Base-by-base conservation (phyloP, 2,113 vertebrate genomes). In the Oryzias curvinotus region DNA sequence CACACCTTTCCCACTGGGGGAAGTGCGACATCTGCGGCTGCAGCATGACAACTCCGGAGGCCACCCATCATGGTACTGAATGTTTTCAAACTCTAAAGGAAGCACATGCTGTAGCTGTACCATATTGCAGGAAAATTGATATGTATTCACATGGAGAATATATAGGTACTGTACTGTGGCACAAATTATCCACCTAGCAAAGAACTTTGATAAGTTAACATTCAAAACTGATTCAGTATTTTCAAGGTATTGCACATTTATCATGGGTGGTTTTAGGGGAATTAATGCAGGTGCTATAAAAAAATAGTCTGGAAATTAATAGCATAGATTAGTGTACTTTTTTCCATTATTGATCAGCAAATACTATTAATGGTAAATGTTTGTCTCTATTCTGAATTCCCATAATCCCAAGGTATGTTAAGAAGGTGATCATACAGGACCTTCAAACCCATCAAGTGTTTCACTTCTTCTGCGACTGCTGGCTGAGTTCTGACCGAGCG, bases 31-130 rank as follows among this genome's bases (percentile, higher is more conserved):
- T 77, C 62, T 95, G 17, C 73, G 85, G 4, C 84, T 96, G 57
- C 93, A 91, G 88, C 94, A 95, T 2, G 89, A 95, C 80, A 91
- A 93, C 73, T 86, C 90, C 0, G 94, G 93, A 0, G 43, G 76
- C 19, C 83, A 68, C 19, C 93, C 93, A 52, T 89, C 91, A 46
- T 95, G 95, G 93, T 95, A 75, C 51, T n/a, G 26, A 62, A 17
- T 4, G 46, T 4, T 25, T 19, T 5, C 53, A 25, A 62, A 48
- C 5, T 52, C 36, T 60, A 21, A 13, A 36, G 36, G 8, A 10
- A 1, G 23, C 30, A 43, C 3, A 0, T 12, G 18, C 7, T 30
- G 15, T 36, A 36, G 10, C 36, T 12, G 36, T 36, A 36, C 8
- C 36, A 36, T 36, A 2, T 36, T 36, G 36, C 10, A 12, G 36